These are phyloP conservation scores for Spondyliosoma cantharus DNA, from an alignment of 2,797 vertebrate species.

Conservation along the genomic window DNA sequence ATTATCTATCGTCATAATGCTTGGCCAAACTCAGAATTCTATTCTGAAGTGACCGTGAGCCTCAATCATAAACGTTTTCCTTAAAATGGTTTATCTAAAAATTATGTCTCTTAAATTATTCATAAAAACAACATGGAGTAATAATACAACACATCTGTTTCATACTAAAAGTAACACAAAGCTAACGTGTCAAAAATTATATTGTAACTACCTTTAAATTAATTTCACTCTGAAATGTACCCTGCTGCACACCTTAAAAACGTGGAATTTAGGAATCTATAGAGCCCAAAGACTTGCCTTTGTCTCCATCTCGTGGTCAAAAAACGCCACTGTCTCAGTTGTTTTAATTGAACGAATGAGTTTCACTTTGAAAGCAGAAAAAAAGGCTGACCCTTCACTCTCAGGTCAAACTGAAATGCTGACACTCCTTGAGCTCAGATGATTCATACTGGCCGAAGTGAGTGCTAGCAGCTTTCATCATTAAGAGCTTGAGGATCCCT, in stretches of 20 bases:
- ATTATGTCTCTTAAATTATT: background rate
- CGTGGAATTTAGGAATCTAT: background rate
- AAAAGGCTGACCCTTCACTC: background rate
- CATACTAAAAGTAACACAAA: background rate
- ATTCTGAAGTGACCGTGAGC: background rate
- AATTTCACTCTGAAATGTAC: background rate
- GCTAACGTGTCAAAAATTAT: background rate
- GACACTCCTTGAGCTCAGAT: background rate
- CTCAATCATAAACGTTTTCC: background rate
- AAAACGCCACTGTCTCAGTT: background rate
- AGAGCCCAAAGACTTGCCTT: background rate
- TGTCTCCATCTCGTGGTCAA: background rate
- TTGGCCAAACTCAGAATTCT: too few species aligned
- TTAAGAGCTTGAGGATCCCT: background rate
- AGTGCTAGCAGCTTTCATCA: background rate
- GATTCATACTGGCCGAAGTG: background rate
- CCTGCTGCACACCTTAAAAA: background rate
- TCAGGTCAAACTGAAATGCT: background rate
- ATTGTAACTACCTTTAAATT: background rate
- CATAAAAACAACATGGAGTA: background rate
- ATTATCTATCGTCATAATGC: too few species aligned
- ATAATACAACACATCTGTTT: background rate
- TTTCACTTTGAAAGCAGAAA: background rate
- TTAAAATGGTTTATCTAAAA: background rate
- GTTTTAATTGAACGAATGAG: background rate